A percentile compares a stretch with the other conserved stretches of the same genome.
These are phyloP conservation scores for Heliconius sara DNA, from an alignment of 2,888 invertebrate species.

Conservation along the genomic window DNA sequence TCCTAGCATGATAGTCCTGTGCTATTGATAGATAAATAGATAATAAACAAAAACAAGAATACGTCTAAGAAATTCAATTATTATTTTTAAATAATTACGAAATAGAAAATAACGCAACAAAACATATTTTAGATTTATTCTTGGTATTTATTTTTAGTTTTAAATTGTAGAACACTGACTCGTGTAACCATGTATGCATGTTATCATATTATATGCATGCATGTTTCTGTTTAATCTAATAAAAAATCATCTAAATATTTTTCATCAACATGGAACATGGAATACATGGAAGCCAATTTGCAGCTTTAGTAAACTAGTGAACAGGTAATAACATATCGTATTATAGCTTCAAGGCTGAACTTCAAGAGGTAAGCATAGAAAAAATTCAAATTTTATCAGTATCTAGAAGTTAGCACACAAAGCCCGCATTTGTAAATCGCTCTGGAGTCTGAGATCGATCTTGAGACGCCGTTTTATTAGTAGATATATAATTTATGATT, in stretches of 20 bases:
- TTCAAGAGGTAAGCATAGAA: background rate
- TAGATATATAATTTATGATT: too few relatives aligned
- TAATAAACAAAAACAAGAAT: background rate
- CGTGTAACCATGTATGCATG: background rate
- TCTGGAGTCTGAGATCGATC: too few relatives aligned
- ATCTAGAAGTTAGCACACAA: constrained; percentile 1
- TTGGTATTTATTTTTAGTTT: background rate
- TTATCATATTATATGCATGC: background rate
- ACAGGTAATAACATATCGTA: background rate
- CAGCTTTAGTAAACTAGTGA: background rate
- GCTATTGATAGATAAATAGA: constrained; percentile 44
- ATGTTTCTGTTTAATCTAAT: background rate
- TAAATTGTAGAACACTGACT: background rate
- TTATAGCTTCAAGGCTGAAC: background rate
- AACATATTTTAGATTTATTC: constrained; percentile 5
- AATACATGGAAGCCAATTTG: background rate
- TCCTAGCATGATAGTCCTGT: constrained; percentile 65
- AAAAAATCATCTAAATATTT: background rate
- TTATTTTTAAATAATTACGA: background rate
- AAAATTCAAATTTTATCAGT: background rate
- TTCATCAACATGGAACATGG: background rate
- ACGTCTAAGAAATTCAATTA: background rate
- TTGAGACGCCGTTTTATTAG: too few relatives aligned
- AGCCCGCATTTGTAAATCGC: background rate
- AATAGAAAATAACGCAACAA: background rate